Evolutionary conservation across 2,797 vertebrate species (phyloP), one percentile per base, ranked within the genome.

Genomic region (Scolopax rusticola): DNA sequence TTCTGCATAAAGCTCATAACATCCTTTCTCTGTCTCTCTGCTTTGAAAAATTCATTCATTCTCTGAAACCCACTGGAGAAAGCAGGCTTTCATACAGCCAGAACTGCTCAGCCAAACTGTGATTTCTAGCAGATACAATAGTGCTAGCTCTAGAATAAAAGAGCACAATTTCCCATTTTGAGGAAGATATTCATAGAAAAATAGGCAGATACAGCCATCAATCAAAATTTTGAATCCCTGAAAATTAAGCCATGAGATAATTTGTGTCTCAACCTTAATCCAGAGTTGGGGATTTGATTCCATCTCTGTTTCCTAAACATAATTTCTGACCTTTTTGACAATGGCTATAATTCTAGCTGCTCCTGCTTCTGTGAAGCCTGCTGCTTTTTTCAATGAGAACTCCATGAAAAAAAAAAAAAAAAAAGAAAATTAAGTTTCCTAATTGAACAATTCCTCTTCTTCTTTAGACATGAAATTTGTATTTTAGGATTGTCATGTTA

Each of bases 31-130:
- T 33, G 61, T 65, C 48, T 68, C 16, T 60, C 20, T 63, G 16
- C 36, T 92, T 81, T 33, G 48, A 89, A 92, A 87, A 75, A 65
- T 23, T 83, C 8, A 83, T 87, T 63, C 15, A 32, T 78, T 92
- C 50, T 54, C 9, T 69, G 48, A 69, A 85, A 81, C 11, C 12
- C 8, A 1, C 21, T 78, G 33, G 41, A 91, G 64, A 89, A 87
- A 75, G 38, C 5, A 87, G 14, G 7, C 24, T 61, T 92, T 93
- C 51, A 82, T 27, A 32, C 15, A 71, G 15, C 18, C 36, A 30
- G 75, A 91, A 9, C 24, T 85, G 25, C 61, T 91, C 60, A 87
- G 81, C 17, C 18, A 80, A 38, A 17, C 11, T 54, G 9, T n/a
- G 21, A 70, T 89, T 63, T 91, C 54, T 43, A 17, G 17, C 25